These are phyloP conservation scores for Embiotoca jacksoni DNA, from an alignment of 2,113 vertebrate species.

Conservation along the genomic window DNA sequence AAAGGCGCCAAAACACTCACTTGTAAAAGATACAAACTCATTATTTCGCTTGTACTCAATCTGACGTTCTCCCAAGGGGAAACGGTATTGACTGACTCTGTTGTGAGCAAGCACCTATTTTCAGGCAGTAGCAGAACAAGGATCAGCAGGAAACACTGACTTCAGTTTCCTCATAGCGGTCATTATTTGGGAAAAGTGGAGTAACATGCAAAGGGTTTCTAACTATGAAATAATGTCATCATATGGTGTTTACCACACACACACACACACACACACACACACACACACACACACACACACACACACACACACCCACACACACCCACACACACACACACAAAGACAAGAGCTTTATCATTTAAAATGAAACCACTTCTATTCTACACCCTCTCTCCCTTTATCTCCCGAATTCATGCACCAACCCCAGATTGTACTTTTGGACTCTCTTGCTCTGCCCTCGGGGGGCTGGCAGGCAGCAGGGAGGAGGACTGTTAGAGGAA, in stretches of 20 bases:
- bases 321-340: neutral
- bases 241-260: neutral
- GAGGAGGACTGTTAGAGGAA: neutral
- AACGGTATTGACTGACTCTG: slow-evolving; percentile 40
- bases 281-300: neutral
- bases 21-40: slow-evolving; percentile 38
- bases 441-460: slow-evolving; percentile 36
- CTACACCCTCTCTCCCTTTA: slow-evolving; percentile 2
- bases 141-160: slow-evolving; percentile 31
- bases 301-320: too few relatives aligned
- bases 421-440: slow-evolving; percentile 27
- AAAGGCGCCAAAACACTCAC: slow-evolving; percentile 25
- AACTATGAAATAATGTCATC: slow-evolving; percentile 17
- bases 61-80: slow-evolving; percentile 24
- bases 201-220: slow-evolving; percentile 4
- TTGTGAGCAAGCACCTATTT: slow-evolving; percentile 30
- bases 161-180: slow-evolving; percentile 26
- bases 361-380: slow-evolving; percentile 27
- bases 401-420: neutral
- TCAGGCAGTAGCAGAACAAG: slow-evolving; percentile 24
- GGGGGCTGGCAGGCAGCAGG: slow-evolving; percentile 25
- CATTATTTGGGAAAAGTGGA: slow-evolving; percentile 11
- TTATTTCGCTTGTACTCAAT: slow-evolving; percentile 50
- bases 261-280: too few relatives aligned
- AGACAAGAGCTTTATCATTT: slow-evolving; percentile 30